Evolutionary conservation across 1,140 invertebrate genomes (phyloP), one percentile per base, ranked within the genome.

Genomic region (Drosophila ogumai): DNA sequence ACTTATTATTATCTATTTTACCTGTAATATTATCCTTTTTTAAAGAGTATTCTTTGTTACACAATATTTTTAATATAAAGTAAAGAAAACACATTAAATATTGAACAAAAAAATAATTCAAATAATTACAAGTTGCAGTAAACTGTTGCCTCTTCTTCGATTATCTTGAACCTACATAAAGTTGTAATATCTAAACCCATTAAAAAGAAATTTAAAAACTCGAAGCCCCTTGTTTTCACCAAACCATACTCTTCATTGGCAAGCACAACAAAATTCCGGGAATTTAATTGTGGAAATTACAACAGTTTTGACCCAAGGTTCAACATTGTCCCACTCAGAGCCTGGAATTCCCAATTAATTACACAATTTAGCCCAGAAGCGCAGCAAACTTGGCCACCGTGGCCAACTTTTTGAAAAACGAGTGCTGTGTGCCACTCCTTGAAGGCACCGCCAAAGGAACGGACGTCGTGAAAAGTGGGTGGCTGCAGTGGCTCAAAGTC

Each of bases 261-360:
- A 22, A 55, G 46, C 52, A 38, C 25, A 38, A 58, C n/a, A 19
- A 32, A 60, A 59, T 25, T 61, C 15, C 15, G 10, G 3, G 8
- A 43, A 61, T 44, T 61, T 64, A 63, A 46, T 61, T 73, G 57
- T 40, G 46, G 15, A 38, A 54, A 28, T 54, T 65, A 75, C 31
- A 75, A 64, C 34, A 49, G 50, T 55, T 50, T 25, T 50, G n/a
- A 34, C 31, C 79, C 38, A 47, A 22, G 61, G 56, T 64, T 28
- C 61, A 43, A 31, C 38, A 43, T 65, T 65, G 56, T 65, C 56
- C 61, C 59, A 40, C 28, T 25, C 28, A 34, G 38, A 28, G 44
- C 22, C 57, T 65, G 84, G 52, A 66, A 76, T 66, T 82, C 47
- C 69, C 69, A 86, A 86, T 86, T 86, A 86, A 86, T 86, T 88